phyloP scores from a whole-genome alignment of 2,797 vertebrate species.

The Pteronotus mesoamericanus region DNA sequence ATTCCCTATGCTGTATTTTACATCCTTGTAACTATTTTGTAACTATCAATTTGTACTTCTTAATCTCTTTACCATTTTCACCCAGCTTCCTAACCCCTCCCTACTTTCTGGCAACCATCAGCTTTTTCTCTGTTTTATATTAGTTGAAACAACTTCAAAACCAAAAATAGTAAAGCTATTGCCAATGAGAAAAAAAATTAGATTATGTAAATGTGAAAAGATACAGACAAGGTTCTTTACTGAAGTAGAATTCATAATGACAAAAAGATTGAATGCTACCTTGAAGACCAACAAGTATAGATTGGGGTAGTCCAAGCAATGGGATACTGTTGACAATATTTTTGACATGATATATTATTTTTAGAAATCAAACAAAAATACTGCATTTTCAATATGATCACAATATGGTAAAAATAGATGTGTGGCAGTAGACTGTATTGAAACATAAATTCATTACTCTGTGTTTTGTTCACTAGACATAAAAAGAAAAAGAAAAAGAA shows the following conservation, averaged over 20 bases:
- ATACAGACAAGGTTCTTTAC: not conserved
- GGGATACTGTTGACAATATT: not conserved
- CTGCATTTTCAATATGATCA: slow-evolving; percentile 23
- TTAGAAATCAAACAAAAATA: slow-evolving; percentile 32
- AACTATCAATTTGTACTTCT: not conserved
- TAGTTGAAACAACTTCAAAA: not conserved
- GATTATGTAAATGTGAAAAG: not conserved
- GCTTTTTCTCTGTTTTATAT: not conserved
- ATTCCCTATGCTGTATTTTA: not conserved
- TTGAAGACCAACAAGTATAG: not conserved
- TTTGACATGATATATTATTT: not conserved
- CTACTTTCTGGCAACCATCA: too few species aligned
- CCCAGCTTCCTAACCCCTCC: not conserved
- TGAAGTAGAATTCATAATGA: slow-evolving; percentile 8
- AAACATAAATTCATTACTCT: not conserved
- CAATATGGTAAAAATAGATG: not conserved
- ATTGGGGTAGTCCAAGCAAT: not conserved
- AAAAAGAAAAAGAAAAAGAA: not conserved
- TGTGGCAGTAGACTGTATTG: not conserved
- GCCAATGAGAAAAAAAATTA: not conserved
- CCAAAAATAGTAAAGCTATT: not conserved
- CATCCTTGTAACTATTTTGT: not conserved
- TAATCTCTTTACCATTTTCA: not conserved
- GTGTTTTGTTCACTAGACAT: not conserved
- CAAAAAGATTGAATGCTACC: not conserved